Evolutionary conservation across 23 tunicate genomes (phyloP).

Genomic region (Ciona savignyi): DNA sequence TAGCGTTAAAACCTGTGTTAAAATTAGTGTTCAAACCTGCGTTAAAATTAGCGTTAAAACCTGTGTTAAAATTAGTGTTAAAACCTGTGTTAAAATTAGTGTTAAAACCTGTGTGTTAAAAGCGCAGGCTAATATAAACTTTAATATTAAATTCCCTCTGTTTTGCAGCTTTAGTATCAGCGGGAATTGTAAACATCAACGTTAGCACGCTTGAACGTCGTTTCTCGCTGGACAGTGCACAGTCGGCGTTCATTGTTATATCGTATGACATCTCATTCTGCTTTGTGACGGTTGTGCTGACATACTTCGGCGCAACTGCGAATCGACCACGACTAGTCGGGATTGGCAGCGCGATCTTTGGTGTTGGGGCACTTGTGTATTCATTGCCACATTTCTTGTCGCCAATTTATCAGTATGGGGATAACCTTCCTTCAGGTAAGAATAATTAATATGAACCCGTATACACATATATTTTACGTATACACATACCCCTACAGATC

Average conservation of each 20-base stretch:
- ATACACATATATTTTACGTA: too few species aligned
- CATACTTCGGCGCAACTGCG: constrained; percentile 54
- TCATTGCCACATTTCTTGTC: constrained; percentile 80
- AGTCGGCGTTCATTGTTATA: constrained; percentile 59
- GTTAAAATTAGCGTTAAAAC: too few species aligned
- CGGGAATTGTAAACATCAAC: constrained; percentile 76
- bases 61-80: too few species aligned
- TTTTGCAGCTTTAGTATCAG: constrained; percentile 6
- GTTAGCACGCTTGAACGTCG: constrained; percentile 79
- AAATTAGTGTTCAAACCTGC: too few species aligned
- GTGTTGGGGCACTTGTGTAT: constrained; percentile 50
- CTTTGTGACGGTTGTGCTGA: constrained; percentile 51
- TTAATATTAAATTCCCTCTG: too few species aligned
- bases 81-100: too few species aligned
- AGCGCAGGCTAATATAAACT: too few species aligned
- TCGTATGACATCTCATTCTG: constrained; percentile 92
- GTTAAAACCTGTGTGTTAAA: too few species aligned
- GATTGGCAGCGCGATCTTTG: constrained; percentile 39
- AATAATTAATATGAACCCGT: too few species aligned
- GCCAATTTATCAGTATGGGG: constrained; percentile 43
- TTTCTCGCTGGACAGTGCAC: constrained; percentile 73
- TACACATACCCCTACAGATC: too few species aligned
- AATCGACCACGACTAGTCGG: constrained; percentile 58
- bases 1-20: too few species aligned
- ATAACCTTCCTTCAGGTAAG: background rate